Base-by-base conservation (phyloP, 2,888 invertebrate genomes). In the Cosmorhoe ocellata region DNA sequence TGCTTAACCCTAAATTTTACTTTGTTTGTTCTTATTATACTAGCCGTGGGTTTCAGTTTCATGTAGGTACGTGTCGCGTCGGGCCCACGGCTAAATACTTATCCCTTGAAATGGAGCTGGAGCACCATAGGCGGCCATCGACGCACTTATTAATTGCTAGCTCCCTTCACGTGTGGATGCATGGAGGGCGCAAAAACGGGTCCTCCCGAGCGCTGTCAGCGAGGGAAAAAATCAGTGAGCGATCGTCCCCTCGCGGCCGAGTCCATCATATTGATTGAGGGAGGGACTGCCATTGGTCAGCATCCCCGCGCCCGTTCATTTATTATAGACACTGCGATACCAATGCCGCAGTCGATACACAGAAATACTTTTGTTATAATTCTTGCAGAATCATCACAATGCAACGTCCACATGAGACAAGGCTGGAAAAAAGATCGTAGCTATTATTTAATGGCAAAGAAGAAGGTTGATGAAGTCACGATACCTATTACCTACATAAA, bases 201-300 rank as follows among this genome's bases (percentile, higher is more conserved):
- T 85, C 84, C 88, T 86, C 85, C 86, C 82, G 82, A 80, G 82
- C 82, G 81, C 84, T 88, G 88, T 88, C 88, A 88, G 87, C 84
- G 88, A 87, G 88, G 90, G 87, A 90, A 90, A 90, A 90, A 90
- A 90, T 90, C 89, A 88, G 90, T 90, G 90, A 90, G 88, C 90
- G 90, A 90, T 89, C 88, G 90, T 86, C 90, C 90, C 90, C 90
- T 89, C 89, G 89, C 87, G 86, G 70, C 79, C 78, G 85, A 90
- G 90, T 91, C 90, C 90, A 90, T 91, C 91, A 91, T 91, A 91
- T 91, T 91, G 91, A 91, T 91, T 91, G 91, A 90, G 90, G 91
- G 90, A 86, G 89, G 90, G 85, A 84, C 87, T 80, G 81, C 87
- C 87, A 85, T 84, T 88, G 90, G 89, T 88, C 90, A 89, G 85